phyloP scores from a whole-genome alignment of 2,888 invertebrate species.

The Philhelius pedissequus region DNA sequence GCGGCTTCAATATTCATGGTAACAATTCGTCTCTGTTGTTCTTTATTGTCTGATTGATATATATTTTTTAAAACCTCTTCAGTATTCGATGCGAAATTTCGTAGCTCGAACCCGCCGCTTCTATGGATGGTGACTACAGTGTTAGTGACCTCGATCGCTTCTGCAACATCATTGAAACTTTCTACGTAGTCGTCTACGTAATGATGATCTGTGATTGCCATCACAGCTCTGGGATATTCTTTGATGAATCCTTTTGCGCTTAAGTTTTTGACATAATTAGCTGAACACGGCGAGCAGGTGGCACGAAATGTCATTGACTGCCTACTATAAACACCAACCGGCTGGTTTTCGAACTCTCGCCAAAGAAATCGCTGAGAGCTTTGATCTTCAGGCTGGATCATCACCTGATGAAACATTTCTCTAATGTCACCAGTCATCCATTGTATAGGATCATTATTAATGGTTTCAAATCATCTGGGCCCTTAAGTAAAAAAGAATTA shows the following conservation, averaged over 20 bases:
- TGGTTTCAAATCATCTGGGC: conserved; percentile 49
- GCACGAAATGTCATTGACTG: conserved; percentile 61
- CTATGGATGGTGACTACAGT: background rate
- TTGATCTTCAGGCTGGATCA: conserved; percentile 6
- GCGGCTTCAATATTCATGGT: background rate
- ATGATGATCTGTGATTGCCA: conserved; percentile 38
- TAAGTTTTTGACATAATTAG: conserved; percentile 58
- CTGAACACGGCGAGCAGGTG: too few relatives aligned
- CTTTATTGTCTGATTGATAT: background rate
- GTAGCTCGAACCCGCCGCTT: conserved; percentile 7
- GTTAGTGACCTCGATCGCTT: conserved; percentile 50
- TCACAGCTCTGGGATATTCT: conserved; percentile 40
- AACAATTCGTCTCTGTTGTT: background rate
- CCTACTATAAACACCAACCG: conserved; percentile 51
- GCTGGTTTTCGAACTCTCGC: conserved; percentile 17
- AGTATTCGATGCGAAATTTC: background rate
- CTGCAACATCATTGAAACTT: conserved; percentile 8
- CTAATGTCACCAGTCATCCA: conserved; percentile 59
- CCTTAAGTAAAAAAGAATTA: conserved; percentile 56
- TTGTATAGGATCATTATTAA: conserved; percentile 46
- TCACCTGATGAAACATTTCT: conserved; percentile 65
- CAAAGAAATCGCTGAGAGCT: conserved; percentile 38
- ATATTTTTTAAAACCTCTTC: background rate
- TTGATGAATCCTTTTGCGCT: conserved; percentile 23
- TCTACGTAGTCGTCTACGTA: conserved; percentile 47